Evolutionary conservation across 2,888 invertebrate genomes (phyloP).

Genomic region (Drosophila ezoana): DNA sequence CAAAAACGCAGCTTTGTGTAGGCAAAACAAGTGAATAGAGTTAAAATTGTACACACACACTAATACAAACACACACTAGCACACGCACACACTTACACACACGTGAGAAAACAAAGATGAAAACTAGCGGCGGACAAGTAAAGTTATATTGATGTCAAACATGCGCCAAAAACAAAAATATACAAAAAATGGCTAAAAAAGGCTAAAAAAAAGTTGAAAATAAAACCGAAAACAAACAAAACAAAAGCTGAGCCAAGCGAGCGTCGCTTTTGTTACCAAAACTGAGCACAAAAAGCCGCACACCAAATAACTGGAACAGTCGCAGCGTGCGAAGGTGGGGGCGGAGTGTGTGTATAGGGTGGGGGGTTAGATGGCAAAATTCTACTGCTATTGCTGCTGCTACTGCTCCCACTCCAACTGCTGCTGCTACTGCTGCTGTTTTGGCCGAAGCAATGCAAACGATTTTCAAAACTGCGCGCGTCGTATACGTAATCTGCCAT

Average conservation of each 20-base stretch:
- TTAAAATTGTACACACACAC: slow-evolving; percentile 39
- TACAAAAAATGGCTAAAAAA: neutral
- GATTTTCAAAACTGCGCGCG: slow-evolving; percentile 76
- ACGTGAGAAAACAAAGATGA: slow-evolving; percentile 40
- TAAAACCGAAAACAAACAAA: slow-evolving; percentile 49
- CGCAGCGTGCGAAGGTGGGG: slow-evolving; percentile 15
- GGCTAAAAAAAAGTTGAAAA: slow-evolving; percentile 30
- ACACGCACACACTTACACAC: slow-evolving; percentile 15
- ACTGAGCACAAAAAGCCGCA: slow-evolving; percentile 69
- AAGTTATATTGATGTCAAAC: slow-evolving; percentile 76
- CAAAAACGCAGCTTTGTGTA: slow-evolving; percentile 64
- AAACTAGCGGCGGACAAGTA: slow-evolving; percentile 52
- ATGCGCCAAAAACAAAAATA: slow-evolving; percentile 58
- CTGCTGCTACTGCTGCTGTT: slow-evolving; percentile 15
- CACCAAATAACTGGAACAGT: slow-evolving; percentile 70
- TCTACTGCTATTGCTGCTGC: slow-evolving; percentile 11
- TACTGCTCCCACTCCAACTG: no score
- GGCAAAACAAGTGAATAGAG: slow-evolving; percentile 67
- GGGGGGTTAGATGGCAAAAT: neutral
- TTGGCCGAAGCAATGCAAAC: slow-evolving; percentile 66
- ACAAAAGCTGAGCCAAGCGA: slow-evolving; percentile 51
- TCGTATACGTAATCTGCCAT: slow-evolving; percentile 79
- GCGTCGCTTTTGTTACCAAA: slow-evolving; percentile 66
- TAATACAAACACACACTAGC: slow-evolving; percentile 8
- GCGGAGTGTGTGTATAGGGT: neutral